Base-by-base conservation (phyloP, 1,140 invertebrate species). In the Bacillus rossius region DNA sequence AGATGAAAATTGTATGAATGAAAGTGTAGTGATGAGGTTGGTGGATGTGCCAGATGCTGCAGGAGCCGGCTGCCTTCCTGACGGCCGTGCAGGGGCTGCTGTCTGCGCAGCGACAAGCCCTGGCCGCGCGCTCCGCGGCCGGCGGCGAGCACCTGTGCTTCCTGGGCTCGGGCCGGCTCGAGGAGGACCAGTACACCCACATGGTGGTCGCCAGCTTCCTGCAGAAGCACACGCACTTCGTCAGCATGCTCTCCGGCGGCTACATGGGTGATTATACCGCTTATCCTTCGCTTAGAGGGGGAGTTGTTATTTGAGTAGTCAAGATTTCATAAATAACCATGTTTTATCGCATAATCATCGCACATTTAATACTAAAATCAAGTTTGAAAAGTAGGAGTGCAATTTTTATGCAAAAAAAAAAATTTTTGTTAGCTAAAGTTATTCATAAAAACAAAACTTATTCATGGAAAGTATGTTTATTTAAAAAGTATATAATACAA, bases 171-270 rank as follows among this genome's bases (percentile, higher is more conserved):
- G 96, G 96, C 4, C 81, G 92, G 29, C 87, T 92, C 67, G 93
- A 97, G 70, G 95, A 98, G 76, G 96, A 99, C 73, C 91, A 91
- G 68, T 96, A 96, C 73, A 93, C 96, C 3, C 90, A 98, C 68
- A 99, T 99, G 97, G 95, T 98, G 23, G 91, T 99, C 8, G 93
- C 96, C 8, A 94, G 93, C 57, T 99, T 99, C 76, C 79, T 99
- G 37, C 95, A 98, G 75, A 91, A 92, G 72, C 91, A 94, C 69
- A 92, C 89, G 0, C 85, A 89, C 62, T 96, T 94, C 74, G 91
- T 99, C 23, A 95, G 92, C 56, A 83, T 98, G 74, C 81, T 97
- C 8, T 87, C 87, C 64, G 94, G 94, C 59, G 96, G 96, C 10
- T 99, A 96, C 79, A 82, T 87, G 77, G 85, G 79, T 80, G 64